phyloP scores from a whole-genome alignment of 2,888 invertebrate genomes.

The Sipunculus nudus region DNA sequence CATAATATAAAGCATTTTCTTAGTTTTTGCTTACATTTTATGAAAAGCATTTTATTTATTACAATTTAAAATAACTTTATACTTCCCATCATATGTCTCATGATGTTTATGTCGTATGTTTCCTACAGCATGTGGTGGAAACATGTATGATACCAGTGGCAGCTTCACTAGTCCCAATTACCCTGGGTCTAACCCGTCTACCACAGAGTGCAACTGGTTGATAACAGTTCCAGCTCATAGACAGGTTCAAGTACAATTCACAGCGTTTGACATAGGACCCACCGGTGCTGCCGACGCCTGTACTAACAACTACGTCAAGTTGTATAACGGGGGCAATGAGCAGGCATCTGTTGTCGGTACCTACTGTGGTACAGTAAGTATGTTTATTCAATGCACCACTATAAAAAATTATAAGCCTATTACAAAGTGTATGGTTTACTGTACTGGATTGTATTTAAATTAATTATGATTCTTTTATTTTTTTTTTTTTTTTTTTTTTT shows the following conservation, averaged over 20 bases:
- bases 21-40: no score
- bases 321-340: constrained; percentile 72
- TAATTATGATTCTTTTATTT: neutral
- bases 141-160: constrained; percentile 74
- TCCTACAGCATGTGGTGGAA: constrained; percentile 72
- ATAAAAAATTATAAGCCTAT: no score
- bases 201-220: constrained; percentile 83
- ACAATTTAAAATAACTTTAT: no score
- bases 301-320: constrained; percentile 40
- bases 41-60: no score
- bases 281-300: no score
- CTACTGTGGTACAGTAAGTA: constrained; percentile 73
- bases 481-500: neutral
- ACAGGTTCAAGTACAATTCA: no score
- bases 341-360: constrained; percentile 73
- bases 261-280: no score
- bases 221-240: constrained; percentile 70
- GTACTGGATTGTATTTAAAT: neutral
- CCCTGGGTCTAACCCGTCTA: constrained; percentile 83
- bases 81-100: no score
- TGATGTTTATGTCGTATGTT: no score
- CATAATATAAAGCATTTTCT: no score
- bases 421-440: no score
- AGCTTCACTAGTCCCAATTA: constrained; percentile 84
- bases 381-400: no score